A percentile compares a stretch with the other conserved stretches of the same genome.
These are phyloP conservation scores for Cheilinus undulatus DNA, from an alignment of 2,113 vertebrate species.

Conservation along the genomic window DNA sequence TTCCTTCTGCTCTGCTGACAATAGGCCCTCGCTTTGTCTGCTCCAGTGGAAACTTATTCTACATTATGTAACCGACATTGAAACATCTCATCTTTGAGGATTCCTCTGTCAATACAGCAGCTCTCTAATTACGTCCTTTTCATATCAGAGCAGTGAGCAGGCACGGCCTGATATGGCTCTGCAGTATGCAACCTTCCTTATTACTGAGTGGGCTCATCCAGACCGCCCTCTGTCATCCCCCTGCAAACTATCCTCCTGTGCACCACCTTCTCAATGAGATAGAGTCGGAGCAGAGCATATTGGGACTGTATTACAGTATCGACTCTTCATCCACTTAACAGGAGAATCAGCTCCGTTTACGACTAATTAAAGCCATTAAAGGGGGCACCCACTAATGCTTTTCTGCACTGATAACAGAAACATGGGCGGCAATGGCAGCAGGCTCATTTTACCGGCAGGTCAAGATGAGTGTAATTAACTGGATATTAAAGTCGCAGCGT, in stretches of 20 bases:
- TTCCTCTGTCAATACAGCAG: conserved; percentile 49
- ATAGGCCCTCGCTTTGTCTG: conserved; percentile 41
- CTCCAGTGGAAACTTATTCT: conserved; percentile 45
- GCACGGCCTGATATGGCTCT: conserved; percentile 25
- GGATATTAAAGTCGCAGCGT: conserved; percentile 65
- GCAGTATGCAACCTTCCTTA: conserved; percentile 34
- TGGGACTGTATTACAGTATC: conserved; percentile 67
- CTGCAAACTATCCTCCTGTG: conserved; percentile 29
- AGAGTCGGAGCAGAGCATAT: conserved; percentile 41
- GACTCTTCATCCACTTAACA: conserved; percentile 72
- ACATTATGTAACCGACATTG: conserved; percentile 58
- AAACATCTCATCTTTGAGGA: conserved; percentile 39
- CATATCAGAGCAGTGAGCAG: conserved; percentile 42
- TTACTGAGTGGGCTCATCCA: conserved; percentile 43
- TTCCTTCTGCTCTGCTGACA: conserved; percentile 30
- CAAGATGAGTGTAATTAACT: conserved; percentile 78
- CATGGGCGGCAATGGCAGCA: conserved; percentile 42
- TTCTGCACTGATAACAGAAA: conserved; percentile 73
- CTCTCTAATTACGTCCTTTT: conserved; percentile 58
- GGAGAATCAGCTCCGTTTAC: conserved; percentile 74
- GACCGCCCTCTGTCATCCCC: conserved; percentile 10
- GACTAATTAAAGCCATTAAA: conserved; percentile 82
- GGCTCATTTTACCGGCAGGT: conserved; percentile 71
- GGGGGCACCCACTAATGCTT: conserved; percentile 67
- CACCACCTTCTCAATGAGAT: conserved; percentile 44